A percentile compares a stretch with the other conserved stretches of the same genome.
These are phyloP conservation scores for Tamias sibiricus DNA, from an alignment of 2,113 vertebrate species.

Conservation along the genomic window DNA sequence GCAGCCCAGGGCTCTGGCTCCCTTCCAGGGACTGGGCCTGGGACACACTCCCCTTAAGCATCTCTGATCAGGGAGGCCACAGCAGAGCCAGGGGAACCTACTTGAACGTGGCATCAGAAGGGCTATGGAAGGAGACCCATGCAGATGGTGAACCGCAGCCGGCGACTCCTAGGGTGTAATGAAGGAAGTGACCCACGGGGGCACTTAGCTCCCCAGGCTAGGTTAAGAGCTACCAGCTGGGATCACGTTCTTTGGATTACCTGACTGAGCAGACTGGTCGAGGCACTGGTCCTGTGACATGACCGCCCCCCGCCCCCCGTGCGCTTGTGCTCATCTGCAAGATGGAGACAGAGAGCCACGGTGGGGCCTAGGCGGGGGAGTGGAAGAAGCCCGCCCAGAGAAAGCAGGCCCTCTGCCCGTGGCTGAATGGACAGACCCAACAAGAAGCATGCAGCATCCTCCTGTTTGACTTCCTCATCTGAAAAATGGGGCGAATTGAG, in stretches of 20 bases:
- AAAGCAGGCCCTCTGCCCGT: neutral
- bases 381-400: neutral
- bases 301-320: too few species aligned
- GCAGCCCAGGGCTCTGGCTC: neutral
- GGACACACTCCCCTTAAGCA: too few species aligned
- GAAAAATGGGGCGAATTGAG: neutral
- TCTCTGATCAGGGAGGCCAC: neutral
- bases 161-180: neutral
- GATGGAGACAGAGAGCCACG: neutral
- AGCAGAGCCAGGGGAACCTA: too few species aligned
- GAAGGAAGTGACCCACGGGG: neutral
- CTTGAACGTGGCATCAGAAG: fast-evolving
- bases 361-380: neutral
- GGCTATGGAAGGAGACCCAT: neutral
- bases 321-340: neutral
- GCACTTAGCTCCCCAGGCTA: neutral
- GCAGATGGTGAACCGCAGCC: neutral
- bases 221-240: neutral
- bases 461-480: neutral
- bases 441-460: too few species aligned
- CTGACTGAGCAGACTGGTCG: neutral
- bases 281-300: neutral
- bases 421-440: too few species aligned
- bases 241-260: neutral
- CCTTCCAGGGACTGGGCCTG: neutral